Percentiles rank a stretch among this genome's conserved stretches.
Conservation (phyloP, 2,797 vertebrate species). For the Xiphophorus birchmanni region DNA sequence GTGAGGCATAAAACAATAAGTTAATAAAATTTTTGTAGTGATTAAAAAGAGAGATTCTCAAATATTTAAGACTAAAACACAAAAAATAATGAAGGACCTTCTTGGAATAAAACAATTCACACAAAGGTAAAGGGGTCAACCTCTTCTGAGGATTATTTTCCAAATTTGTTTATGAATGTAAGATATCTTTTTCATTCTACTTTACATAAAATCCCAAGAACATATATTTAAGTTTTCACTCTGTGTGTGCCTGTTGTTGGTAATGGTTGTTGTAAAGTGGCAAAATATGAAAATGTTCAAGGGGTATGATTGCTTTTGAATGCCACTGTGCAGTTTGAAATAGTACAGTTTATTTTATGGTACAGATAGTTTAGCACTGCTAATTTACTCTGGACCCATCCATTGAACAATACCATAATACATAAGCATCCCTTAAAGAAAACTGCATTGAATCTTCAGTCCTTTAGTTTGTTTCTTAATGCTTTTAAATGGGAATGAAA, state of each 20-base stretch:
- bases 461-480: neutral
- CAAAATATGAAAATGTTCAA: neutral
- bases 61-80: neutral
- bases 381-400: slow-evolving; percentile 7
- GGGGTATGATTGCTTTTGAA: neutral
- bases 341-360: neutral
- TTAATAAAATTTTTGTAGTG: neutral
- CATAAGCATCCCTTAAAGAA: neutral
- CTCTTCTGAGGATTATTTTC: neutral
- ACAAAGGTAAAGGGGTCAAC: neutral
- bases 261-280: too few species aligned
- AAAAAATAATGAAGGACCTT: neutral
- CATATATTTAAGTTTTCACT: neutral
- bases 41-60: neutral
- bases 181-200: neutral
- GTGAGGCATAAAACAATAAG: neutral
- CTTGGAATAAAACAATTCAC: neutral
- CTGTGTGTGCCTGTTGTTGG: too few species aligned
- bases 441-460: neutral
- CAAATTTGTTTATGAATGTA: neutral
- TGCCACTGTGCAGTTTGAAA: neutral
- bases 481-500: neutral
- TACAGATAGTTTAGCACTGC: neutral
- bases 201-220: neutral
- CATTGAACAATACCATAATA: neutral